A percentile compares a stretch with the other conserved stretches of the same genome.
Conservation (phyloP, 2,113 vertebrate species). For the Brachypodius melanocephalos region DNA sequence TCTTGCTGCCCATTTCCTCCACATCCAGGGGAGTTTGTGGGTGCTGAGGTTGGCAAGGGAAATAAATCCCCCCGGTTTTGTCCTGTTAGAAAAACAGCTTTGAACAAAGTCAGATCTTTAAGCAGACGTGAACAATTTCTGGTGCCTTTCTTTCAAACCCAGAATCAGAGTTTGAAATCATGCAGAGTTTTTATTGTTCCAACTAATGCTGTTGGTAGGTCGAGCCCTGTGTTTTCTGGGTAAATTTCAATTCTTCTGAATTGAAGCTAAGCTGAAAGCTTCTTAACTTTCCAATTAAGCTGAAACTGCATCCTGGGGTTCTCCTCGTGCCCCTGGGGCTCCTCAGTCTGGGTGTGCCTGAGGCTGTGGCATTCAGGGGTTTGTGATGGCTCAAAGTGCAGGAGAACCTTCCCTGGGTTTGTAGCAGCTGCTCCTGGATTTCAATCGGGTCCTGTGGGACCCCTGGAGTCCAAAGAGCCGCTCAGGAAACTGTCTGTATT, state of each 20-base stretch:
- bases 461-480: neutral
- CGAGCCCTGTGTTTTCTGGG: neutral
- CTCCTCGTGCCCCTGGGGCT: rapidly evolving
- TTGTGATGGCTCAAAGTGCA: neutral
- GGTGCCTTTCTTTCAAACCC: neutral
- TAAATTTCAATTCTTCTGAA: neutral
- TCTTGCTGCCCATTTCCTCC: neutral
- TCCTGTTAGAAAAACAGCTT: neutral
- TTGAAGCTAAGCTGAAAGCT: no score
- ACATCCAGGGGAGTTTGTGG: rapidly evolving
- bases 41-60: neutral
- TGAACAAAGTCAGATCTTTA: no score
- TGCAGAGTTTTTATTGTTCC: neutral
- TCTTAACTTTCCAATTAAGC: neutral
- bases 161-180: neutral
- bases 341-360: neutral
- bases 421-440: neutral
- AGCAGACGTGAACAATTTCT: neutral
- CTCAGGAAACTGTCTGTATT: neutral
- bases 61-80: neutral
- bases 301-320: neutral
- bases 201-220: neutral
- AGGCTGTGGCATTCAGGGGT: neutral
- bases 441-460: neutral
- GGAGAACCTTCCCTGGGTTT: neutral